These are phyloP conservation scores for Agonopterix heracliana DNA, from an alignment of 2,888 invertebrate genomes.

Conservation along the genomic window DNA sequence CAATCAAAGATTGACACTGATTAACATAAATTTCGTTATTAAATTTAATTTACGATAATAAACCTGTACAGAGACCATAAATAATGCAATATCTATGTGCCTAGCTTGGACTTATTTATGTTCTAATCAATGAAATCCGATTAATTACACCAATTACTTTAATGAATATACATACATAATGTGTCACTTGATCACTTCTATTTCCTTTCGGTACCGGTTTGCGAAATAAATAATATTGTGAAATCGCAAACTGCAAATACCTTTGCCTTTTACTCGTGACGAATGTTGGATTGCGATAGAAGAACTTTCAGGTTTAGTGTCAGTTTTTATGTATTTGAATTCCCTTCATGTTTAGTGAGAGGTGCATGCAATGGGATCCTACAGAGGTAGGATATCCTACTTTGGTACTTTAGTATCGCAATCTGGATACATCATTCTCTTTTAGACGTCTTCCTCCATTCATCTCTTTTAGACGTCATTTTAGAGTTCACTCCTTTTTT, in stretches of 20 bases:
- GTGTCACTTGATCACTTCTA: slow-evolving; percentile 8
- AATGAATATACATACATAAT: slow-evolving; percentile 27
- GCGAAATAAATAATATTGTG: slow-evolving; percentile 9
- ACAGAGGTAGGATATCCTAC: too few species aligned
- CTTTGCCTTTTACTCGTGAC: slow-evolving; percentile 3
- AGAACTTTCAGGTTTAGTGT: neutral
- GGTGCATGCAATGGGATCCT: too few species aligned
- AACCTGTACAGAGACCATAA: neutral
- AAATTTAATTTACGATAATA: too few species aligned
- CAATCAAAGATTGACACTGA: too few species aligned
- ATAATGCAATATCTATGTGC: neutral
- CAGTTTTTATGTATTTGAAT: too few species aligned
- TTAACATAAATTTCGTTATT: too few species aligned
- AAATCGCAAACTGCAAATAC: slow-evolving; percentile 5
- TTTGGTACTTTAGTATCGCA: too few species aligned
- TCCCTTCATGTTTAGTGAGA: too few species aligned
- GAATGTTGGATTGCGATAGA: neutral
- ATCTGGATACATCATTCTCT: too few species aligned
- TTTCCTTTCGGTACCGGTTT: slow-evolving; percentile 14
- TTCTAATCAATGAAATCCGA: slow-evolving; percentile 29
- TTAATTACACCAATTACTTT: slow-evolving; percentile 36
- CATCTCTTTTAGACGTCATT: too few species aligned
- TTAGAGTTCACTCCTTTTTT: too few species aligned
- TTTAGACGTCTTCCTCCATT: too few species aligned
- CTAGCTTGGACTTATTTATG: neutral